Percentiles rank a stretch among this genome's conserved stretches.
These are phyloP conservation scores for Emmelina monodactyla DNA, from an alignment of 2,888 invertebrate species.

Conservation along the genomic window DNA sequence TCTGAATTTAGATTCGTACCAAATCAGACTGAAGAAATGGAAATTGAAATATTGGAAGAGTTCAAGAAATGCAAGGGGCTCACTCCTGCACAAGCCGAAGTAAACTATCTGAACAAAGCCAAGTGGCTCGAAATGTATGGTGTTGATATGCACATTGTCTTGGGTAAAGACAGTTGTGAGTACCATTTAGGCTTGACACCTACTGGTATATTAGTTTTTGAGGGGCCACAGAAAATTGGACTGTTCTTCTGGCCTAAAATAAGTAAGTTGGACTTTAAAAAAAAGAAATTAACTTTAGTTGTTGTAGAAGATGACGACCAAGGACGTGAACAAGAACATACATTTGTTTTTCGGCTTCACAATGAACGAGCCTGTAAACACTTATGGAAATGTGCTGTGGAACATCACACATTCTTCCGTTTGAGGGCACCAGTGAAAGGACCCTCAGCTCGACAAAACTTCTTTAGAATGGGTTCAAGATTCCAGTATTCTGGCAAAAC, in stretches of 20 bases:
- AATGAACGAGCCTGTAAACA: constrained; percentile 99
- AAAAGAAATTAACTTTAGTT: constrained; percentile 94
- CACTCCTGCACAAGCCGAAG: constrained; percentile 95
- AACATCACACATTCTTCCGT: constrained; percentile 99
- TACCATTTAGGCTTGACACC: constrained; percentile 97
- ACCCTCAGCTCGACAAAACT: constrained; percentile 90
- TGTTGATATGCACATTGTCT: constrained; percentile 97
- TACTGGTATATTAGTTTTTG: constrained; percentile 97
- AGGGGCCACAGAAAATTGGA: constrained; percentile 95
- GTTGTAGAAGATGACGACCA: constrained; percentile 99
- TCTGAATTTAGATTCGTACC: constrained; percentile 98
- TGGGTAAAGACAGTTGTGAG: constrained; percentile 96
- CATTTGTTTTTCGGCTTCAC: constrained; percentile 94
- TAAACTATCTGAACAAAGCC: constrained; percentile 92
- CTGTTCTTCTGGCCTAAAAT: constrained; percentile 99
- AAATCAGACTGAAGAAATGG: constrained; percentile 95
- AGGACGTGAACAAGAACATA: constrained; percentile 96
- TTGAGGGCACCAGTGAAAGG: constrained; percentile 89
- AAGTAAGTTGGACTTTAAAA: constrained; percentile 96
- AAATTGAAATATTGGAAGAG: constrained; percentile 91
- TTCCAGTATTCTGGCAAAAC: constrained; percentile 95
- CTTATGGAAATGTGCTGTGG: constrained; percentile 99
- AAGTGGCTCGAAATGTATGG: constrained; percentile 99
- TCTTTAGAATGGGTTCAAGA: constrained; percentile 98
- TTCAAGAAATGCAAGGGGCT: constrained; percentile 87